phyloP scores from a whole-genome alignment of 2,888 invertebrate species.

The Melipona beecheii region DNA sequence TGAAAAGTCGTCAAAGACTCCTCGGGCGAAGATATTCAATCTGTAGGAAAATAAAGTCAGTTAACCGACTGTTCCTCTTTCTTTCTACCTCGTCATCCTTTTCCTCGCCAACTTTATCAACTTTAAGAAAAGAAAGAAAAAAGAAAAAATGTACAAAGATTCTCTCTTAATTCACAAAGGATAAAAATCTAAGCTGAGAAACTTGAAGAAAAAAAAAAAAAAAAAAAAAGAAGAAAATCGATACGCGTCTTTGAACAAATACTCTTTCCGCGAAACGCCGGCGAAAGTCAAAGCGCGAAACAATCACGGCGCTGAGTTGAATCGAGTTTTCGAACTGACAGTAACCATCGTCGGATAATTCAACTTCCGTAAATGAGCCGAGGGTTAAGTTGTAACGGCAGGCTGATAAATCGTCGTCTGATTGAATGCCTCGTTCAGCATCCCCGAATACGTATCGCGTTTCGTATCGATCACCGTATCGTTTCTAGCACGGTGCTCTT shows the following conservation, averaged over 20 bases:
- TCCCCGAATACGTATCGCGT: neutral
- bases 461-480: neutral
- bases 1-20: neutral
- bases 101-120: neutral
- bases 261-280: neutral
- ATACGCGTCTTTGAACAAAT: conserved; percentile 9
- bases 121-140: too few relatives aligned
- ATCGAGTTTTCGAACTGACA: conserved; percentile 52
- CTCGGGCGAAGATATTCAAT: conserved; percentile 14
- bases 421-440: conserved; percentile 15
- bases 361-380: conserved; percentile 56
- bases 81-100: neutral
- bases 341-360: conserved; percentile 47
- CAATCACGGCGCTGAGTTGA: conserved; percentile 56
- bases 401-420: conserved; percentile 28
- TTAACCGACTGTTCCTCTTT: too few relatives aligned
- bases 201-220: conserved; percentile 8
- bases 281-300: conserved; percentile 64
- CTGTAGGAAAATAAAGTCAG: neutral
- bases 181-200: neutral
- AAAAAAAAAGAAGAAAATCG: conserved; percentile 13
- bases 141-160: neutral
- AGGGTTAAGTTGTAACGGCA: conserved; percentile 31
- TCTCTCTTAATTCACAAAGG: too few relatives aligned
- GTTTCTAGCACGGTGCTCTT: neutral